Evolutionary conservation across 2,888 invertebrate species (phyloP), one percentile per base, ranked within the genome.

Genomic region (Serripes groenlandicus): DNA sequence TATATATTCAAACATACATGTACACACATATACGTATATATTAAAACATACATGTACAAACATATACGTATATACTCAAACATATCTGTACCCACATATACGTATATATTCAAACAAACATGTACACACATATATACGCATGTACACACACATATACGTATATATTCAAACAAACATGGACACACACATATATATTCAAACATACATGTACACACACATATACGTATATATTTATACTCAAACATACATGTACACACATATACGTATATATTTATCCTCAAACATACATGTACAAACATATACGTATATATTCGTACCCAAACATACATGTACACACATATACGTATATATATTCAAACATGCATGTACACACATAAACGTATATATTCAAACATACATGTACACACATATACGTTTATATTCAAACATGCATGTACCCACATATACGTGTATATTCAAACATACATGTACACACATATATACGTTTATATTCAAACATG

Each of bases 61-160:
- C 32, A 30, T 32, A 64, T n/a, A 30, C n/a, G 30, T n/a, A 30
- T 32, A 64, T 30, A 15, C 30, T 28, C 32, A 30, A 15, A 64
- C 26, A 30, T 28, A 64, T 30, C 15, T 64, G 30, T 30, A 64
- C 30, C 15, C 26, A 64, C n/a, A 64, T n/a, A 64, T 32, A 64
- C 32, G n/a, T 32, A 64, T n/a, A 64, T 64, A 32, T n/a, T 28
- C 30, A 64, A 9, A 64, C n/a, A 64, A 9, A 64, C n/a, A 32
- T n/a, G 30, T 32, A 32, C 28, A 64, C 15, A 15, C 64, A 64
- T 26, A 64, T 30, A 64, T 26, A 64, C n/a, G 30, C 30, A 64
- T 30, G n/a, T 26, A 64, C 32, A 64, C 32, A 32, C 32, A 30
- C 28, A 32, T 30, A 64, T 15, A 32, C 32, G 26, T n/a, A 32